These are phyloP conservation scores for Leptinotarsa juncta DNA, from an alignment of 2,888 invertebrate species.

Conservation along the genomic window DNA sequence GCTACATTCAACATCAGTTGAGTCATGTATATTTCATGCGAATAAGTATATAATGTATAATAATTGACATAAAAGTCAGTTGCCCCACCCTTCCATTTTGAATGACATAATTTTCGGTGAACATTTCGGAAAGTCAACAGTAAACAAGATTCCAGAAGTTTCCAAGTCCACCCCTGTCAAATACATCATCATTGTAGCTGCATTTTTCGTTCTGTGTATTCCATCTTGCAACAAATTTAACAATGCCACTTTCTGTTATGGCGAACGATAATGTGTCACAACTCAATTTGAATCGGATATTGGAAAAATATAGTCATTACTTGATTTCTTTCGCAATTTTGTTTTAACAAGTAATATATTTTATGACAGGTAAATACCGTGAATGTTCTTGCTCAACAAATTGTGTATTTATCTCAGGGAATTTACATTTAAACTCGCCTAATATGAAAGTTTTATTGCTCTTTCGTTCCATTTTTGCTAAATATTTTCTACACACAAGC, in stretches of 20 bases:
- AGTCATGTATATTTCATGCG: too few relatives aligned
- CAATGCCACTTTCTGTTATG: conserved; percentile 34
- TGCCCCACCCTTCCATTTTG: too few relatives aligned
- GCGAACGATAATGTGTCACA: conserved; percentile 36
- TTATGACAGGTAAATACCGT: conserved; percentile 33
- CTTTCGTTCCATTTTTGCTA: conserved; percentile 29
- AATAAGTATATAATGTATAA: too few relatives aligned
- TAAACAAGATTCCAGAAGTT: background rate
- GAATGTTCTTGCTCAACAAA: conserved; percentile 37
- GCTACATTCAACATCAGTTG: too few relatives aligned
- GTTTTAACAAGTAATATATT: conserved; percentile 34
- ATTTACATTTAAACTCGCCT: conserved; percentile 17
- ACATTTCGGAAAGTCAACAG: too few relatives aligned
- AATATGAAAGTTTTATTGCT: conserved; percentile 28
- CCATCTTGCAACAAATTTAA: conserved; percentile 31
- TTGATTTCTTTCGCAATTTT: conserved; percentile 30
- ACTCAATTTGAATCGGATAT: conserved; percentile 44
- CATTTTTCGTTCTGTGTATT: background rate
- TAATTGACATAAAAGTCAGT: too few relatives aligned
- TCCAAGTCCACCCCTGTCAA: background rate
- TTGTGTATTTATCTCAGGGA: conserved; percentile 13
- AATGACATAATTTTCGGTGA: too few relatives aligned
- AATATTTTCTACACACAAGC: conserved; percentile 14
- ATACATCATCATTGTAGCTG: background rate
- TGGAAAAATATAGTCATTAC: conserved; percentile 43